Conservation (phyloP, 2,113 vertebrate genomes). For the Melanerpes aurifrons region DNA sequence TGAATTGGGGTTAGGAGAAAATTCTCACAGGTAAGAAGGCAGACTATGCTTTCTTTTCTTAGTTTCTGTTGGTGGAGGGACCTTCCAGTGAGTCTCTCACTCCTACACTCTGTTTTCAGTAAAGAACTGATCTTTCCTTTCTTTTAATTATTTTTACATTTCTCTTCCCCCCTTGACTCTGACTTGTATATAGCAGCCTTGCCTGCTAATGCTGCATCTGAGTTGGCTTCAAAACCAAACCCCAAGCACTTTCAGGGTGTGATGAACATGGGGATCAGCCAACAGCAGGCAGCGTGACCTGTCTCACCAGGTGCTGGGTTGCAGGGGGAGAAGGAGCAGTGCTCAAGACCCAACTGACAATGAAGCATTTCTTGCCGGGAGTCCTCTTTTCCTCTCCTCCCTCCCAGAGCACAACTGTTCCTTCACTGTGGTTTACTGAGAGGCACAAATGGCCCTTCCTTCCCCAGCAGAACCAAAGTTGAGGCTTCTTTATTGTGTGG, state of each 20-base stretch:
- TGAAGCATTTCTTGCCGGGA: not conserved
- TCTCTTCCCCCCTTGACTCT: not conserved
- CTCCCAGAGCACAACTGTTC: not conserved
- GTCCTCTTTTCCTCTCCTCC: not conserved
- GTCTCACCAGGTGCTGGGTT: not conserved
- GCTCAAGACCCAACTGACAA: not conserved
- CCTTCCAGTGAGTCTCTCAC: conserved; percentile 28
- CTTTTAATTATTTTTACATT: not conserved
- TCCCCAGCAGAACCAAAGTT: not conserved
- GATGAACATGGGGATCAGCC: not conserved
- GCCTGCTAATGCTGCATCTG: not conserved
- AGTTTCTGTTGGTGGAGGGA: not conserved
- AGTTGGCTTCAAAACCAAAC: not conserved
- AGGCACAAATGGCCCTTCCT: not conserved
- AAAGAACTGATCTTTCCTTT: not conserved
- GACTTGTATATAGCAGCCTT: not conserved
- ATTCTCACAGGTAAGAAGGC: conserved; percentile 72
- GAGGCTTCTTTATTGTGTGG: not conserved
- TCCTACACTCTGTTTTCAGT: not conserved
- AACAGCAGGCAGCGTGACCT: not conserved
- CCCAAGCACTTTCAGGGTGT: not conserved
- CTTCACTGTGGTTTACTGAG: not conserved
- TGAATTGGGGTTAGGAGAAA: conserved; percentile 46
- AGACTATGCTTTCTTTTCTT: not conserved
- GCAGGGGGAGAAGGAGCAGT: not conserved